Percentiles rank a stretch among this genome's conserved stretches.
Conservation (phyloP, 1,140 invertebrate genomes). For the Cylas formicarius region DNA sequence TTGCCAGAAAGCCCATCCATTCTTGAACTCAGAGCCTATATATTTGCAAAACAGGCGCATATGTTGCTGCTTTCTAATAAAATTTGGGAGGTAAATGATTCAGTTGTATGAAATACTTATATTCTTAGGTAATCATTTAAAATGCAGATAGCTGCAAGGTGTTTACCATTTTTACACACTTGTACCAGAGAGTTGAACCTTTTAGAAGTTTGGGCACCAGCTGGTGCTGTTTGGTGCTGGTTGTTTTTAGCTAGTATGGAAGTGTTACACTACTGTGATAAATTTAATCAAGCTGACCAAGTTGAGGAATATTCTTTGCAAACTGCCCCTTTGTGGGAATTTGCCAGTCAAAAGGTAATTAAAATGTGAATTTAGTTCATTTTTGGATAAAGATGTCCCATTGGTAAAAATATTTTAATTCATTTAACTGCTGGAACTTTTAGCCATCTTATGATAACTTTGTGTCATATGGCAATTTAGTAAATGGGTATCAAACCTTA, state of each 20-base stretch:
- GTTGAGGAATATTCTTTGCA: conserved; percentile 75
- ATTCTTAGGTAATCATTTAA: background rate
- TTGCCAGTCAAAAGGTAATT: conserved; percentile 87
- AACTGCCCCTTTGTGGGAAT: conserved; percentile 85
- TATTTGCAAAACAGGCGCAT: conserved; percentile 87
- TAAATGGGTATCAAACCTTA: too few relatives aligned
- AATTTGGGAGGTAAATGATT: conserved; percentile 63
- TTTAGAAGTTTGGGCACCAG: conserved; percentile 66
- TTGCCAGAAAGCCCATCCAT: conserved; percentile 44
- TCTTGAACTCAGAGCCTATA: conserved; percentile 87
- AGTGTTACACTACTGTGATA: conserved; percentile 73
- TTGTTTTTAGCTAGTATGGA: conserved; percentile 86
- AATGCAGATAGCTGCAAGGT: conserved; percentile 70
- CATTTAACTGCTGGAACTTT: too few relatives aligned
- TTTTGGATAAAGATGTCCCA: too few relatives aligned
- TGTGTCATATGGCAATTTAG: too few relatives aligned
- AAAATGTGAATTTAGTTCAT: too few relatives aligned
- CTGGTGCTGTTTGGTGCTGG: conserved; percentile 87
- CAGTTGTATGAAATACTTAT: background rate
- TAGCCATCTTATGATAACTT: too few relatives aligned
- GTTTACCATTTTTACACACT: conserved; percentile 80
- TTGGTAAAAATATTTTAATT: too few relatives aligned
- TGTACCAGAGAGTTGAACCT: conserved; percentile 73
- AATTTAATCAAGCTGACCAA: conserved; percentile 56
- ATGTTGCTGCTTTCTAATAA: conserved; percentile 71